These are phyloP conservation scores for Orthonyx spaldingii DNA, from an alignment of 2,113 vertebrate species.

Conservation along the genomic window DNA sequence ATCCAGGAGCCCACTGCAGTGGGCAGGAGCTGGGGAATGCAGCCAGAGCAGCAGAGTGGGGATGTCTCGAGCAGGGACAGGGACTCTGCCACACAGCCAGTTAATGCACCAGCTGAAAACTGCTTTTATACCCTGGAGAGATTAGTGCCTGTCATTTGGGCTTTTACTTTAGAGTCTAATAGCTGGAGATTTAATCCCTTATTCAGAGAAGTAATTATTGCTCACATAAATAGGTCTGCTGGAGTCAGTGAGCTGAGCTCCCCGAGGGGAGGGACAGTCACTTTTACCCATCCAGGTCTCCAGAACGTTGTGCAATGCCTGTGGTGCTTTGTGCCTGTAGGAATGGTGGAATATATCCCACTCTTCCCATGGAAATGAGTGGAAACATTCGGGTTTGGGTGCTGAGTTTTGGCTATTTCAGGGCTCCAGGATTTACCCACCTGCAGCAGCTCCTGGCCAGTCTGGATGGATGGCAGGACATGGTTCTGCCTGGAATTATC, in stretches of 20 bases:
- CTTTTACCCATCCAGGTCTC: neutral
- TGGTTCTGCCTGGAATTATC: neutral
- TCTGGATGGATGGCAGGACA: neutral
- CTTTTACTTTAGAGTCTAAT: conserved; percentile 10
- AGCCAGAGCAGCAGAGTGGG: too few species aligned
- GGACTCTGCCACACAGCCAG: neutral
- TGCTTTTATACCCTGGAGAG: conserved; percentile 7
- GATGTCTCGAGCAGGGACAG: fast-evolving
- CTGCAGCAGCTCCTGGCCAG: neutral
- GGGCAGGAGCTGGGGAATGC: neutral
- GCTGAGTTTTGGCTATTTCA: neutral
- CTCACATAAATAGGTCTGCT: conserved; percentile 24
- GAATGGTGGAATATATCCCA: neutral
- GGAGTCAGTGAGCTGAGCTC: conserved; percentile 26
- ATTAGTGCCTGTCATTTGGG: conserved; percentile 11
- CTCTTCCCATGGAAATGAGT: neutral
- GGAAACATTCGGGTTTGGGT: neutral
- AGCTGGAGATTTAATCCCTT: conserved; percentile 32
- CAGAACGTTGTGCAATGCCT: neutral
- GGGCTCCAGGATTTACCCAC: neutral
- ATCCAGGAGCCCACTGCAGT: neutral
- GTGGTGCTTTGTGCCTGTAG: neutral
- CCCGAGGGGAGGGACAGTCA: neutral
- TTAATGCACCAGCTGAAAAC: neutral
- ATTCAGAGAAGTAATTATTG: conserved; percentile 35